phyloP scores from a whole-genome alignment of 2,113 vertebrate genomes.

The Platichthys flesus region DNA sequence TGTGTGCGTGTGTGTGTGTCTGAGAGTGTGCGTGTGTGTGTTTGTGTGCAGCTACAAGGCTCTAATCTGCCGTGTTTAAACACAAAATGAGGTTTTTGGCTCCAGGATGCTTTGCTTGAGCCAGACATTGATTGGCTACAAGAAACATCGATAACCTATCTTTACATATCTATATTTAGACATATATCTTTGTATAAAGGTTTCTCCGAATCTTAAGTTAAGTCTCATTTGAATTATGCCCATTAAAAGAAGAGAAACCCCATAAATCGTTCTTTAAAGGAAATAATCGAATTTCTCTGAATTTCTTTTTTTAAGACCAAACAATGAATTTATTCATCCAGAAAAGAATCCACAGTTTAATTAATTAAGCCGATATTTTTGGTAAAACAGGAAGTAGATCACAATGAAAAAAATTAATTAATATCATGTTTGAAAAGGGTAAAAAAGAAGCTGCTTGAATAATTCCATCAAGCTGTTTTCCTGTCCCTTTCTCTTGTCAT shows the following conservation, averaged over 20 bases:
- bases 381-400: not conserved
- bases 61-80: conserved; percentile 45
- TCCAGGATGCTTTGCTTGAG: conserved; percentile 4
- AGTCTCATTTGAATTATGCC: not conserved
- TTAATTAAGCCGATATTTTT: not conserved
- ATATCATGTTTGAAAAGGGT: not conserved
- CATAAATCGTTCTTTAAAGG: no score
- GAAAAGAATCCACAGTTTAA: no score
- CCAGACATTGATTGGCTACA: conserved; percentile 19
- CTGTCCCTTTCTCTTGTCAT: not conserved
- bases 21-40: conserved; percentile 30
- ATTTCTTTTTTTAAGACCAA: no score
- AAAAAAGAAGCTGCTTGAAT: not conserved
- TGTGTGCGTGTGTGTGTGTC: conserved; percentile 36
- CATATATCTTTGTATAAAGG: no score
- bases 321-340: no score
- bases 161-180: no score
- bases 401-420: not conserved
- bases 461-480: not conserved
- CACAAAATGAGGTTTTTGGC: conserved; percentile 28
- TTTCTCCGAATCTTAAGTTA: no score
- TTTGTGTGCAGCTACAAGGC: conserved; percentile 41
- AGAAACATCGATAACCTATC: not conserved
- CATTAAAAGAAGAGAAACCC: not conserved
- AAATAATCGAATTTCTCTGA: no score